Conservation (phyloP, 2,888 invertebrate species). For the Ichneumoninae sp. region DNA sequence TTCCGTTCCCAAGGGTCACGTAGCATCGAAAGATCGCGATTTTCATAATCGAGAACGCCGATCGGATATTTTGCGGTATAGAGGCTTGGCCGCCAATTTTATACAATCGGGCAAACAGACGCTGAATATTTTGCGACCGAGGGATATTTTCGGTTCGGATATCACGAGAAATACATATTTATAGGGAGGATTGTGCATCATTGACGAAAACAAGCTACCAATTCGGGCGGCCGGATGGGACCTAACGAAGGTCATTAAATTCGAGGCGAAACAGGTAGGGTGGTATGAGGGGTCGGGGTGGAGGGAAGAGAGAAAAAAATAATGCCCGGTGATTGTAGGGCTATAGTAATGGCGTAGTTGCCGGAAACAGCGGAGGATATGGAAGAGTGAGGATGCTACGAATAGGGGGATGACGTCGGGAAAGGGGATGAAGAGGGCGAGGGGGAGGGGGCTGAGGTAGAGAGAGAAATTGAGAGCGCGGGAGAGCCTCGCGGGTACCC, state of each 20-base stretch:
- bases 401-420: conserved; percentile 16
- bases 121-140: background rate
- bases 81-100: conserved; percentile 7
- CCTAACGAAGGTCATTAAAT: conserved; percentile 46
- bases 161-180: background rate
- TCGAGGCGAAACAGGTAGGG: conserved; percentile 22
- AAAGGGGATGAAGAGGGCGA: conserved; percentile 1
- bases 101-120: background rate
- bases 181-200: background rate
- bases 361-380: conserved; percentile 17
- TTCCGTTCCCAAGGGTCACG: conserved; percentile 62
- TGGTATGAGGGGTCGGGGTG: background rate
- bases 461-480: conserved; percentile 51
- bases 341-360: conserved; percentile 44
- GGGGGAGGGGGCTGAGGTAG: background rate
- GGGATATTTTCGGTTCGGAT: background rate
- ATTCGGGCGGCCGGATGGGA: background rate
- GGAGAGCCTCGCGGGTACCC: conserved; percentile 67
- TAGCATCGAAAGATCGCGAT: conserved; percentile 60
- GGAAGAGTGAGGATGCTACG: conserved; percentile 21
- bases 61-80: conserved; percentile 17
- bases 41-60: conserved; percentile 59
- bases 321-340: conserved; percentile 41
- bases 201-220: conserved; percentile 17
- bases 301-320: conserved; percentile 11